Base-by-base conservation (phyloP, 1,140 invertebrate species). In the Ptiloglossa arizonensis region DNA sequence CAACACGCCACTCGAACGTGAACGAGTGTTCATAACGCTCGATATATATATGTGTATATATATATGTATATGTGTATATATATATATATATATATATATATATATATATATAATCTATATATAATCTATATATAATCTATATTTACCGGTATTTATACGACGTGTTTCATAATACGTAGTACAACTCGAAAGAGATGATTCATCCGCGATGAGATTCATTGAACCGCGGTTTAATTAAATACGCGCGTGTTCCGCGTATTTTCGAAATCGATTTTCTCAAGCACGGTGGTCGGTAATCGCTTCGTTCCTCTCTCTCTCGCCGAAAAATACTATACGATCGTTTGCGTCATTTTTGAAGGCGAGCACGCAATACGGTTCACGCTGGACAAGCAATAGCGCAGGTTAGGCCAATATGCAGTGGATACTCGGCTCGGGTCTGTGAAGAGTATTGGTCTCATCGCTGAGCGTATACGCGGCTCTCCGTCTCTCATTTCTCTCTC, bases 361-460 rank as follows among this genome's bases (percentile, higher is more conserved):
- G n/a, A n/a, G n/a, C 19, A 17, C 17, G 19, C 48, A 50, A n/a
- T n/a, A n/a, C 17, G 6, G 6, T n/a, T 17, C 6, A 6, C n/a
- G 48, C 3, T 3, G 17, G 13, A 13, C 27, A 8, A 50, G 48
- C 13, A 24, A 27, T 54, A 4, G 15, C 15, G 27, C 38, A 52
- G 64, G n/a, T 67, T 69, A 41, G 11, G 2, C 3, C 67, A 35
- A 50, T 27, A 22, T 13, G 27, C 52, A 60, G 3, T 15, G 5
- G 38, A 19, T 44, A 5, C 29, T 27, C n/a, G 9, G 17, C 0
- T 11, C 5, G 13, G 24, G n/a, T n/a, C 56, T 0, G 5, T 46
- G 38, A 57, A 56, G 64, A 32, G 64, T 76, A 56, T 74, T 24
- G 38, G 52, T 59, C 64, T 60, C 41, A 68, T 46, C 63, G 62